Base-by-base conservation (phyloP, 2,888 invertebrate species). In the Pheosia gnoma region DNA sequence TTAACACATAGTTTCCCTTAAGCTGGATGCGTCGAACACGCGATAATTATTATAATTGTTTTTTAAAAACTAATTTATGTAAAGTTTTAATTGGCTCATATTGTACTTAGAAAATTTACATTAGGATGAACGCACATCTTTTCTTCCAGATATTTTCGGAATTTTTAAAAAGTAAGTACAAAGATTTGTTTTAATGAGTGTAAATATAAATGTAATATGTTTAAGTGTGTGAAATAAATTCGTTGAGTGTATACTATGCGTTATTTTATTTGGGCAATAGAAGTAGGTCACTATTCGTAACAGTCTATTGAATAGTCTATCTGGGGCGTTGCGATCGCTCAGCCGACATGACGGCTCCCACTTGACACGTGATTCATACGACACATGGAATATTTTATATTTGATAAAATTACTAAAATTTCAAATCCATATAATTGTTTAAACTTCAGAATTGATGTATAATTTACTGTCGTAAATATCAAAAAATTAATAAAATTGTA, bases 11-110 rank as follows among this genome's bases (percentile, higher is more conserved):
- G 85, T 84, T 85, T 83, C 78, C 79, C 77, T 84, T 80, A 81
- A 83, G 79, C 79, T 68, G 83, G 83, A 81, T 87, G 89, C 83
- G 82, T 91, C 88, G 93, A 92, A 92, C 93, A 93, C 93, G 93
- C 93, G 93, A 88, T 88, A 66, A 78, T 82, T 81, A 75, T 75
- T 74, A 75, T 82, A 80, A 72, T 69, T 71, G 72, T 74, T 78
- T 74, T 72, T 74, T 81, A 75, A 79, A 75, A 74, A 70, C 66
- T 62, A 68, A 66, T 66, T 70, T 63, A 69, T 74, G 72, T 75
- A 79, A 85, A 87, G 81, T 83, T 68, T 64, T 82, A 81, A 91
- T 91, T 91, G 91, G 92, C 90, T 87, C 63, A 56, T 59, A 36
- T 80, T 86, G 92, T 93, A 93, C 92, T 93, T 93, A 92, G 70